Base-by-base conservation (phyloP, 2,888 invertebrate species). In the Standfussiana lucernea region DNA sequence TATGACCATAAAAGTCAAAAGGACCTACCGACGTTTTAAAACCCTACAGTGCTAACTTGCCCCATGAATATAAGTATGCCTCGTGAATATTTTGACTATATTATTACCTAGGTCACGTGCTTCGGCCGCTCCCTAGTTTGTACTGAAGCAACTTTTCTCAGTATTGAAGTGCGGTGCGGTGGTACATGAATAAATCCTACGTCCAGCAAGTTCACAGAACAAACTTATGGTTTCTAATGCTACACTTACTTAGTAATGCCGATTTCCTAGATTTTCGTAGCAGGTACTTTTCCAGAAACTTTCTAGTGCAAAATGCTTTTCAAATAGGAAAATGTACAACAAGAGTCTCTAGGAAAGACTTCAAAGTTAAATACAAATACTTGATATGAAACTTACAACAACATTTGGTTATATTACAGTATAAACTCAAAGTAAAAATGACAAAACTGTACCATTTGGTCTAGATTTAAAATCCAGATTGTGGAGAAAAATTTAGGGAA, bases 381-480 rank as follows among this genome's bases (percentile, higher is more conserved):
- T 1, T 42, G 2, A 2, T 7, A 10, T 15, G 47, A 42, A 65
- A 56, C 13, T 7, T 13, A 5, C 28, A 81, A 35, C 5, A 65
- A 56, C 11, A 32, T 72, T 47, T 35, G 35, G 24, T 50, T 35
- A 5, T 62, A 53, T 35, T 28, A 64, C 35, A 68, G n/a, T 32
- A 32, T 28, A 53, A 65, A 79, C 35, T 59, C 32, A n/a, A 47
- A 84, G 70, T 70, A 69, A 83, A 68, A 69, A 32, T 53, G 18
- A 79, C 13, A 79, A 81, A 70, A 73, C 24, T 35, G 28, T 40
- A 62, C n/a, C n/a, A 69, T 71, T 69, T 66, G 47, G n/a, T 72
- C 40, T 66, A 71, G 71, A 64, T 75, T 72, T 72, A 65, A 84
- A 84, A 75, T 40, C 24, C 28, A 62, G 61, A 66, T 50, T 50